Base-by-base conservation (phyloP, 2,888 invertebrate genomes). In the Acrobasis suavella region DNA sequence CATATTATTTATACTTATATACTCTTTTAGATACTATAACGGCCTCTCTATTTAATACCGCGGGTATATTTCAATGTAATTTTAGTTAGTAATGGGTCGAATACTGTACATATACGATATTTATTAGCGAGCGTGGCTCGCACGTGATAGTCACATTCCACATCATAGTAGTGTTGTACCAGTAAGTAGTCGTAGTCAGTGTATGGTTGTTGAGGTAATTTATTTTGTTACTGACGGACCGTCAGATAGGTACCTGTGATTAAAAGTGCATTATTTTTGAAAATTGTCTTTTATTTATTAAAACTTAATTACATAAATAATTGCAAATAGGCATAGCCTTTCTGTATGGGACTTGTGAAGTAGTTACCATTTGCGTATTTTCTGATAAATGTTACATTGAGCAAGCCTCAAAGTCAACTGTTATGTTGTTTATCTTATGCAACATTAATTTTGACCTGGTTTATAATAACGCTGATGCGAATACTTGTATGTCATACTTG, bases 191-290 rank as follows among this genome's bases (percentile, higher is more conserved):
- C 16, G 62, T 76, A 77, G 78, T 75, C 81, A 75, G 75, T 76
- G 84, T 81, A 80, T 75, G 83, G 81, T 83, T 86, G 85, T 83
- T 85, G 83, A 77, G 82, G 76, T 87, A 76, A 85, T 85, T 85
- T 86, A 87, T 87, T 86, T 83, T 81, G 80, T 85, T 81, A 81
- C 74, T 78, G 77, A 74, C 76, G 72, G 69, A 73, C 76, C 78
- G 77, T 74, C 72, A 73, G 78, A 75, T 81, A 73, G 78, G 74
- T 81, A 76, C 75, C 80, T 87, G 89, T 89, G 87, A 89, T 89
- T 88, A 87, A 85, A 87, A 84, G 85, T 87, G 82, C 85, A 87
- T 87, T 88, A 87, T 88, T 88, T 88, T 87, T 74, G 65, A 71
- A 32, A 60, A 0, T 1, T 46, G 9, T 58, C 7, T 54, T 46